Base-by-base conservation (phyloP, 2,113 vertebrate species). In the Xenopus borealis region DNA sequence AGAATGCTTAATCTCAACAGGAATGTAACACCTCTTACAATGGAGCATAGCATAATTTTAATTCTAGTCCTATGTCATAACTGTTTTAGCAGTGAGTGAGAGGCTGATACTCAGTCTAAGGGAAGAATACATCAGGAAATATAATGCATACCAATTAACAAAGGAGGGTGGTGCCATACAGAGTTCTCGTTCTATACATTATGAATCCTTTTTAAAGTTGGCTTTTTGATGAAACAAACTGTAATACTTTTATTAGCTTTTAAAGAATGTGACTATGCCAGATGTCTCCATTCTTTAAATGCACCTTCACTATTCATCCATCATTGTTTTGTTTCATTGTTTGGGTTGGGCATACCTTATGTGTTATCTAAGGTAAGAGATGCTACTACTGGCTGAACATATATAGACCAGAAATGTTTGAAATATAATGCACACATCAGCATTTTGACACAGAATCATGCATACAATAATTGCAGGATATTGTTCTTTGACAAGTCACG, bases 51-150 rank as follows among this genome's bases (percentile, higher is more conserved):
- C 16, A 20, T 66, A 14, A 62, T 62, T 14, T 33, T 66, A 53
- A 69, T 64, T 69, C 61, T 63, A 4, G 33, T 13, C 30, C 64
- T 70, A 63, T 77, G 67, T 69, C 30, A 64, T 62, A 62, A 69
- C 69, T 62, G 33, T 40, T 62, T 40, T 30, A 64, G 33, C 20
- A 13, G 19, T 63, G 45, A 70, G 59, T 64, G 59, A 57, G 67
- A 77, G 66, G 47, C 20, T 70, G 19, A 70, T 70, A 77, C 74
- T 44, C 53, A 62, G 53, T 75, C 53, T 69, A 10, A 69, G 47
- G 11, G 47, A 50, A 40, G 33, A 40, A 40, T 16, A 50, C 47
- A 12, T 50, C 47, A 50, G 47, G 47, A 50, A 40, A 50, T 50
- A 50, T 16, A 50, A 50, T 50, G 47, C 47, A 50, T 50, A 12